A percentile compares a stretch with the other conserved stretches of the same genome.
These are phyloP conservation scores for Neodiprion fabricii DNA, from an alignment of 1,140 invertebrate genomes.

Conservation along the genomic window DNA sequence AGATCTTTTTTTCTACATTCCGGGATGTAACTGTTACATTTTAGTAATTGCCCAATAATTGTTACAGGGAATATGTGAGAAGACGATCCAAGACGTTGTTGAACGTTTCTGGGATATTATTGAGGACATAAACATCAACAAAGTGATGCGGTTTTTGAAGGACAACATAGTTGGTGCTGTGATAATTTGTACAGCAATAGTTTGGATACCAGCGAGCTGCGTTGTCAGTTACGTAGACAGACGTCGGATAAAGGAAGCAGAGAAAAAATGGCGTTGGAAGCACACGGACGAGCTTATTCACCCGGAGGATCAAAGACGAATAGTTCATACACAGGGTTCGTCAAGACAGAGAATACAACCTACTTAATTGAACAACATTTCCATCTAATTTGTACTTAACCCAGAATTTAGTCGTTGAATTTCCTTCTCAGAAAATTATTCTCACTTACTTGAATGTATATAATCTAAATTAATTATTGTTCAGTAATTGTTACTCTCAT, in stretches of 20 bases:
- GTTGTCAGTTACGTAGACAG: conserved; percentile 83
- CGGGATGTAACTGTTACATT: conserved; percentile 17
- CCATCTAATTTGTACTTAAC: not conserved
- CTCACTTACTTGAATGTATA: not conserved
- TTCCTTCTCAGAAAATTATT: not conserved
- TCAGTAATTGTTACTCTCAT: not conserved
- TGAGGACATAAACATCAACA: conserved; percentile 94
- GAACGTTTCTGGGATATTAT: conserved; percentile 97
- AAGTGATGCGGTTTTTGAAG: conserved; percentile 83
- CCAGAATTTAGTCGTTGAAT: not conserved
- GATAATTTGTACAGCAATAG: conserved; percentile 84
- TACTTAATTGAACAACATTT: not conserved
- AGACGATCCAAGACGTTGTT: conserved; percentile 93
- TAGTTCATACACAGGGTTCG: conserved; percentile 48
- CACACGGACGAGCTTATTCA: conserved; percentile 58
- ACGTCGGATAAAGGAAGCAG: conserved; percentile 63
- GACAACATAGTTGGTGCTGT: conserved; percentile 92
- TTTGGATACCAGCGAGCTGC: conserved; percentile 91
- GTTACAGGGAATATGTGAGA: conserved; percentile 87
- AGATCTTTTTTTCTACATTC: conserved; percentile 13
- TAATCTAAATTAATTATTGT: not conserved
- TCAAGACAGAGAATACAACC: conserved; percentile 46
- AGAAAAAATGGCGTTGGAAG: conserved; percentile 59
- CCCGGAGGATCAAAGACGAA: conserved; percentile 55
- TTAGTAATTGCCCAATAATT: conserved; percentile 17